Conservation (phyloP, 2,888 invertebrate species). For the Dexiosoma caninum region DNA sequence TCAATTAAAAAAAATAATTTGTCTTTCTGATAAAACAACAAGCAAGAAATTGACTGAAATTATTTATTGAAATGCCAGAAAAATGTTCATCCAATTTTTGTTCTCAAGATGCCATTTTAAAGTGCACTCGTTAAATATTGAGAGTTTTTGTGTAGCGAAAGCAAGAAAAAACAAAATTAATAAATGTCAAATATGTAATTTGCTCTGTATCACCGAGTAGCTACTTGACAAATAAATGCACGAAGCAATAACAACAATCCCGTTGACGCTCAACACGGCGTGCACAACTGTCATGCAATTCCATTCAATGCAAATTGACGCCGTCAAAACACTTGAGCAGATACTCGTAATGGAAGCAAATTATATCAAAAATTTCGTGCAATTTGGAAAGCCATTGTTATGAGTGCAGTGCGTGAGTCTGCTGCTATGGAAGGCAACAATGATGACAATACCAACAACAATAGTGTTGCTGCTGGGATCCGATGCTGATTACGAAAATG, state of each 20-base stretch:
- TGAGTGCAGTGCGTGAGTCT: conserved; percentile 32
- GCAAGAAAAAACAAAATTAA: not conserved
- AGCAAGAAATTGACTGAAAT: not conserved
- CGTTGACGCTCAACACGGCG: not conserved
- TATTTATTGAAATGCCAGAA: not conserved
- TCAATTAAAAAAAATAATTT: no score
- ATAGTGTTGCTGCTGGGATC: conserved; percentile 5
- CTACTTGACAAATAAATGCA: conserved; percentile 23
- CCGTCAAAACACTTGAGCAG: conserved; percentile 54
- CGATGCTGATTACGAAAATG: conserved; percentile 13
- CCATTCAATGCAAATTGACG: conserved; percentile 53
- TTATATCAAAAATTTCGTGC: conserved; percentile 41
- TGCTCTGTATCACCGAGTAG: not conserved
- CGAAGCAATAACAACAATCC: not conserved
- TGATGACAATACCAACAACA: conserved; percentile 14
- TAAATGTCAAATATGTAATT: conserved; percentile 29
- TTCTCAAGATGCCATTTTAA: not conserved
- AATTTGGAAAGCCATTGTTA: conserved; percentile 40
- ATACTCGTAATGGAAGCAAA: conserved; percentile 45
- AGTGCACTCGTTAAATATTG: not conserved
- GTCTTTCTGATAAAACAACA: no score
- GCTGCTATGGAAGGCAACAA: conserved; percentile 17
- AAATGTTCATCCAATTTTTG: not conserved
- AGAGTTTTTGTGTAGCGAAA: not conserved
- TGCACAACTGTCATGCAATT: conserved; percentile 32